Evolutionary conservation across 2,797 vertebrate genomes (phyloP).

Genomic region (Anolis apletophallus): DNA sequence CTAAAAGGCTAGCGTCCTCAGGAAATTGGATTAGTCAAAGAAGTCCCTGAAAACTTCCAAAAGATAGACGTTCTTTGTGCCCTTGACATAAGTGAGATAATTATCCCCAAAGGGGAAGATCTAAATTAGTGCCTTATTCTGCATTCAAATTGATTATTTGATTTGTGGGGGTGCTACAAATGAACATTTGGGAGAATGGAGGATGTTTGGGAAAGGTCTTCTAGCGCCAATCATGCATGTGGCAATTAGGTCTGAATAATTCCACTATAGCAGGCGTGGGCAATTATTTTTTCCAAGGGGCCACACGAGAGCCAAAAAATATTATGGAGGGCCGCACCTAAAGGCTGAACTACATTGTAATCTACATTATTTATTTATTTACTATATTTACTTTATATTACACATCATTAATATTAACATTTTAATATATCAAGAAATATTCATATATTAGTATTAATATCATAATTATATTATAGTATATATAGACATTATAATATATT

Average conservation of each 20-base stretch:
- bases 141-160: neutral
- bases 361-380: too few relatives aligned
- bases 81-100: conserved; percentile 1
- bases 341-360: too few relatives aligned
- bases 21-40: conserved; percentile 23
- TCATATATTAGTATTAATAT: too few relatives aligned
- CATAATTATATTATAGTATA: too few relatives aligned
- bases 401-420: too few relatives aligned
- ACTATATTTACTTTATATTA: too few relatives aligned
- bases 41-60: conserved; percentile 19
- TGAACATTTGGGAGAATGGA: conserved; percentile 10
- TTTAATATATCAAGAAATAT: too few relatives aligned
- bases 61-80: conserved; percentile 27
- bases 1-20: conserved; percentile 23
- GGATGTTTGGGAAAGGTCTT: neutral
- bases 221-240: neutral
- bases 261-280: neutral
- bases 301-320: too few relatives aligned
- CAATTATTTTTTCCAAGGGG: too few relatives aligned
- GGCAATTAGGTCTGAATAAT: neutral
- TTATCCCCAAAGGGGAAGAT: neutral
- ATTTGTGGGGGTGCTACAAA: neutral
- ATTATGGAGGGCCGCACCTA: too few relatives aligned
- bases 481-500: too few relatives aligned
- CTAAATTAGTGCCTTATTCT: neutral